Evolutionary conservation across 1,140 invertebrate genomes (phyloP).

Genomic region (Elysia chlorotica): DNA sequence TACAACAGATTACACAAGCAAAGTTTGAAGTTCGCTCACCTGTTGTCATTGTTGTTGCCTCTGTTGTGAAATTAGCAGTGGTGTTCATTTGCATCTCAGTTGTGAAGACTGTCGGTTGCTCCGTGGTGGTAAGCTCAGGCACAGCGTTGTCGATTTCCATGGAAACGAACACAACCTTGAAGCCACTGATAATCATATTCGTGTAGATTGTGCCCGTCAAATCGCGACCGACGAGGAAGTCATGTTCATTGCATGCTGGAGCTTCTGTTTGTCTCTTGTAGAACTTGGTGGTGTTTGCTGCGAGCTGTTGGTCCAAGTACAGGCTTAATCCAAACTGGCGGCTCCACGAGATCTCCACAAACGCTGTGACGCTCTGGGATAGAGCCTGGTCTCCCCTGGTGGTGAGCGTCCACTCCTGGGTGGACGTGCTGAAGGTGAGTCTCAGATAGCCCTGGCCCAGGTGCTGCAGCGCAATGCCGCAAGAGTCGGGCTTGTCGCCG

Average conservation of each 20-base stretch:
- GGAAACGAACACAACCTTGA: slow-evolving; percentile 27
- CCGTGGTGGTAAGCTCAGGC: slow-evolving; percentile 22
- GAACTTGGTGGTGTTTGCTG: slow-evolving; percentile 31
- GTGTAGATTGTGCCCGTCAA: slow-evolving; percentile 22
- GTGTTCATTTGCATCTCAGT: too few relatives aligned
- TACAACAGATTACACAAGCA: too few relatives aligned
- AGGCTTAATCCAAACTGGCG: slow-evolving; percentile 33
- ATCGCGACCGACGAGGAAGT: slow-evolving; percentile 30
- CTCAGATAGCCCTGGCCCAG: slow-evolving; percentile 30
- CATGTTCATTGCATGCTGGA: too few relatives aligned
- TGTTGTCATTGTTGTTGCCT: slow-evolving; percentile 11
- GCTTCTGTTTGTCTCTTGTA: too few relatives aligned
- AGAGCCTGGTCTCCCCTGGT: slow-evolving; percentile 15
- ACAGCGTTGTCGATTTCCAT: slow-evolving; percentile 27
- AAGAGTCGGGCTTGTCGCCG: slow-evolving; percentile 31
- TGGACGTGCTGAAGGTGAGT: slow-evolving; percentile 34
- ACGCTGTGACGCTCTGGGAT: slow-evolving; percentile 23
- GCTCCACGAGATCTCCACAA: slow-evolving; percentile 37
- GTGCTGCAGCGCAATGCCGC: slow-evolving; percentile 42
- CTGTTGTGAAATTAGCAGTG: slow-evolving; percentile 15
- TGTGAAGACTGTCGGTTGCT: too few relatives aligned
- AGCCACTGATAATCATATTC: slow-evolving; percentile 30
- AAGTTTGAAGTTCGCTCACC: too few relatives aligned
- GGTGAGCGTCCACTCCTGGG: slow-evolving; percentile 36
- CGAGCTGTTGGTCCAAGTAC: slow-evolving; percentile 29